Percentiles rank a stretch among this genome's conserved stretches.
phyloP scores from a whole-genome alignment of 2,888 invertebrate genomes.

The Aleiodes leptofemur region DNA sequence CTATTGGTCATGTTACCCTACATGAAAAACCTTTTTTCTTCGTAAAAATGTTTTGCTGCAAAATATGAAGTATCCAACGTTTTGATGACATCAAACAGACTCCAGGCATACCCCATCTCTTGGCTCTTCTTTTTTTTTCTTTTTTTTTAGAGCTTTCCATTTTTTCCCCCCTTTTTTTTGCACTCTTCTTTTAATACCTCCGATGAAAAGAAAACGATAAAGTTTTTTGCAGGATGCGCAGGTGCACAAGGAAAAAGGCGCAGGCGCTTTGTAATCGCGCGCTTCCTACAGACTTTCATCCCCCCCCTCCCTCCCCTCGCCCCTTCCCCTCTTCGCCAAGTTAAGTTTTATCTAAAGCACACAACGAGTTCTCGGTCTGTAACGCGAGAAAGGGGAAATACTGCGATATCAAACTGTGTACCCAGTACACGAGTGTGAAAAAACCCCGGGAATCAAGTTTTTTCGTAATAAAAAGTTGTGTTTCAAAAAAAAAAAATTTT shows the following conservation, averaged over 20 bases:
- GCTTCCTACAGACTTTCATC: not conserved
- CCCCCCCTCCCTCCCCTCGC: not conserved
- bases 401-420: not conserved
- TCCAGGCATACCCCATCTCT: not conserved
- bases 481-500: not conserved
- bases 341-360: too few relatives aligned
- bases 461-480: not conserved
- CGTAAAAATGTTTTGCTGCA: not conserved
- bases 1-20: too few relatives aligned
- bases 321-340: too few relatives aligned
- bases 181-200: not conserved
- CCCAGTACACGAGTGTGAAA: constrained; percentile 28
- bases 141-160: not conserved
- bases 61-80: not conserved
- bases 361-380: too few relatives aligned
- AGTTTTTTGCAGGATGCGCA: not conserved
- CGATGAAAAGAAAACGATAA: not conserved
- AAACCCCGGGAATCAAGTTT: constrained; percentile 7
- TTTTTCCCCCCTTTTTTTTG: not conserved
- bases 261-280: constrained; percentile 27
- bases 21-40: too few relatives aligned
- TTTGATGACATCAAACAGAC: not conserved
- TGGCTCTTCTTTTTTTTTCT: not conserved
- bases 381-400: constrained; percentile 2
- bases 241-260: constrained; percentile 11